Base-by-base conservation (phyloP, 2,888 invertebrate genomes). In the Drosophila emarginata region DNA sequence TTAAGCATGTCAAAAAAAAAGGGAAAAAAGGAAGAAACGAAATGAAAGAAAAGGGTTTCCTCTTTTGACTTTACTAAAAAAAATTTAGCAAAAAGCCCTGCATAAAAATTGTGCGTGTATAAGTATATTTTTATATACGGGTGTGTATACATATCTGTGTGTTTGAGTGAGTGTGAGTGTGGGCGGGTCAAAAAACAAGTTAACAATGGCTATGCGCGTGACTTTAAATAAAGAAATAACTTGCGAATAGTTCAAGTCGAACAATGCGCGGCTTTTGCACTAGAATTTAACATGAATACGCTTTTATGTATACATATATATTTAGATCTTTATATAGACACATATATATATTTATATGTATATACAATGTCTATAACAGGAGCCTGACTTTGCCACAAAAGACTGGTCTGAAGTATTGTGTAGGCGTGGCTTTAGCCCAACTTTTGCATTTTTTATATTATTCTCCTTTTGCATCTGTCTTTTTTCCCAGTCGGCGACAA, bases 201-300 rank as follows among this genome's bases (percentile, higher is more conserved):
- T 74, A 67, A 76, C 74, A 80, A 77, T 77, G 74, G 72, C 63
- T 45, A 45, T 45, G 67, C 69, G 65, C 63, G 76, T 76, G 80
- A 82, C 82, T 82, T 82, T 80, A 85, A 82, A 82, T 86, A 82
- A 83, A 83, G 86, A 82, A 83, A 82, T 82, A 82, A 83, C 83
- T 71, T 76, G 65, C 67, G 76, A 77, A 82, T 82, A 86, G 80
- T 80, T 85, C 75, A 54, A 80, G 77, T 79, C 79, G 77, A 82
- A 82, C 82, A 82, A 86, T 85, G 86, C 80, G 79, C 83, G 72
- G 74, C 78, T 67, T 70, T 71, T 72, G 78, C 67, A 73, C 77
- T 58, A 82, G 71, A 79, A 80, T 86, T 85, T 79, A 77, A 78
- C 75, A 78, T 77, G 78, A 52, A 67, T 77, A 36, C 70, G 69